Conservation (phyloP, 2,888 invertebrate genomes). For the Ceriagrion tenellum region DNA sequence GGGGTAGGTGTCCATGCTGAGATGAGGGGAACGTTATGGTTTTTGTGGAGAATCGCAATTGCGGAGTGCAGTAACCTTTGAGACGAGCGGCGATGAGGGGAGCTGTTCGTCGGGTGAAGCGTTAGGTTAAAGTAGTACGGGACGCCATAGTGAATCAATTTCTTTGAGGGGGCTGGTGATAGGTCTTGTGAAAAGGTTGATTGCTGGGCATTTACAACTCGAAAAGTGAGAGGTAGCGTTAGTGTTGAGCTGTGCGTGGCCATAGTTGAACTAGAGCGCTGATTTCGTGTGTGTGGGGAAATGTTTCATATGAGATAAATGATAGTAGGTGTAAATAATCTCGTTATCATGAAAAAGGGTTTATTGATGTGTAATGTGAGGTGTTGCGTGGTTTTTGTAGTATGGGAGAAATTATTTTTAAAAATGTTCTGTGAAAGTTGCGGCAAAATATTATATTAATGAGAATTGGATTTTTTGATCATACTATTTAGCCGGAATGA, state of each 20-base stretch:
- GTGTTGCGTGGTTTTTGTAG: background rate
- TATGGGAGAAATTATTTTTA: background rate
- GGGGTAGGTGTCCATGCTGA: constrained; percentile 48
- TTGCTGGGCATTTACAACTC: constrained; percentile 50
- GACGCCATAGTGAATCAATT: constrained; percentile 68
- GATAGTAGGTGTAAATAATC: background rate
- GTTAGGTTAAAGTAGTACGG: constrained; percentile 58
- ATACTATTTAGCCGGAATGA: too few species aligned
- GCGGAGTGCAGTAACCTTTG: constrained; percentile 63
- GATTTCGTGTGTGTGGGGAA: background rate
- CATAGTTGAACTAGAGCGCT: constrained; percentile 44
- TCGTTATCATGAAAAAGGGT: background rate
- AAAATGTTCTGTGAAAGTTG: too few species aligned
- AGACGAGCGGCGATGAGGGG: constrained; percentile 47
- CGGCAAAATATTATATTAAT: too few species aligned
- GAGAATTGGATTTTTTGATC: too few species aligned
- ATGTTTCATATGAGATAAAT: too few species aligned
- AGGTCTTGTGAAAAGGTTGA: constrained; percentile 41
- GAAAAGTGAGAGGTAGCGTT: constrained; percentile 18
- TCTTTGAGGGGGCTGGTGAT: constrained; percentile 30
- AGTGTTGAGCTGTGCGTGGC: constrained; percentile 30
- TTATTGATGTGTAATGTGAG: background rate
- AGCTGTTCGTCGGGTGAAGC: constrained; percentile 51
- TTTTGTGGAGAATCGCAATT: constrained; percentile 53
- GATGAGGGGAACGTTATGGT: constrained; percentile 48